These are phyloP conservation scores for Coregonus suidteri DNA, from an alignment of 2,797 vertebrate genomes.

Conservation along the genomic window DNA sequence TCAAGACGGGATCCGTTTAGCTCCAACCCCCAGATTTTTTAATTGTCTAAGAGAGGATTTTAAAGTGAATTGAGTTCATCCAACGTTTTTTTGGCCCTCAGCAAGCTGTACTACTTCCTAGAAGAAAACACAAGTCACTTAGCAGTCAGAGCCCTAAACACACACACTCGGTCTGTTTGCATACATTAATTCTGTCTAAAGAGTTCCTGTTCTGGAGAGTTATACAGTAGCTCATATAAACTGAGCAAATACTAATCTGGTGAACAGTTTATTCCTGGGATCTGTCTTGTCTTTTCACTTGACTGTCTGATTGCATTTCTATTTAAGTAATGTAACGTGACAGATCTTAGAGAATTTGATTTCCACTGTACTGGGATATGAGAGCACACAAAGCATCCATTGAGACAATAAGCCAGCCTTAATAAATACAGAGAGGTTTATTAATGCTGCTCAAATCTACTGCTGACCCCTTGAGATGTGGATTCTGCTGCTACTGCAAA, in stretches of 20 bases:
- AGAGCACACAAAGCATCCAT: background rate
- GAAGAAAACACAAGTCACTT: slow-evolving; percentile 7
- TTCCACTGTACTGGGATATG: background rate
- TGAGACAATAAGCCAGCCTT: background rate
- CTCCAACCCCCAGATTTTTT: background rate
- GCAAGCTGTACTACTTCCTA: slow-evolving; percentile 7
- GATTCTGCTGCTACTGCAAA: background rate
- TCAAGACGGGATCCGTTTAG: too few relatives aligned
- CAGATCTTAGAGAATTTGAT: background rate
- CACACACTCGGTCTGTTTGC: background rate
- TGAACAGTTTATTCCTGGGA: background rate
- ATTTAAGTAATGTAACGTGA: background rate
- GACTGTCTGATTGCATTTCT: background rate
- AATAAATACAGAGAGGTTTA: background rate
- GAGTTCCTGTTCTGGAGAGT: background rate
- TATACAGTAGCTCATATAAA: background rate
- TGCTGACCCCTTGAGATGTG: background rate
- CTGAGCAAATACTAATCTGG: background rate
- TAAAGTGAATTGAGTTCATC: slow-evolving; percentile 1
- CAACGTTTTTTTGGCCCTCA: slow-evolving; percentile 1
- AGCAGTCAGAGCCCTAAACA: background rate
- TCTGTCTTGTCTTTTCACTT: background rate
- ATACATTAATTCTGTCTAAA: background rate
- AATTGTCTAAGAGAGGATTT: background rate
- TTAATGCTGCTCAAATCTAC: background rate